Evolutionary conservation across 2,797 vertebrate genomes (phyloP), one percentile per base, ranked within the genome.

Genomic region (Sebastes steindachneri): DNA sequence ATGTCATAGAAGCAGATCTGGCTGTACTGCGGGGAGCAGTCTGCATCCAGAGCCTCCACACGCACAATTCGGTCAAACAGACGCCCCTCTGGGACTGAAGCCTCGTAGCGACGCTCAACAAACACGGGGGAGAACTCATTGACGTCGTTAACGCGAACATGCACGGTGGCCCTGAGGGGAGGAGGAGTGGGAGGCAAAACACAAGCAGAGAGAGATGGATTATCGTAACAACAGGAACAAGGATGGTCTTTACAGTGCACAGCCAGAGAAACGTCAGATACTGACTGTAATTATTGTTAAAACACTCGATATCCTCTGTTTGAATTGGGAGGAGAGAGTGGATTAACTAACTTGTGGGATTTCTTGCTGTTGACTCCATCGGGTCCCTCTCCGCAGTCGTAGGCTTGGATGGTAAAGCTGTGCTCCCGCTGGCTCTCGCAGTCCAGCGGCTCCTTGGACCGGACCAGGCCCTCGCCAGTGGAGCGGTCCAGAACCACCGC

Each of bases 1-100:
- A 99, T 99, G 96, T 99, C 97, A 2, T 99, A 99, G 96, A 99
- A 99, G 96, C 99, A 99, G 85, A 99, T 99, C 95, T 99, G 99
- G 95, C 99, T 99, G 94, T 99, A 99, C 93, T 99, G 99, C 0
- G 99, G 99, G 0, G 99, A 99, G 90, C 99, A 99, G 95, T 99
- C 99, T 0, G 97, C 98, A 0, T 99, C 99, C n/a, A 99, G 95
- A 33, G 99, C 99, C 93, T 99, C 98, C 85, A 99, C 98, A 0
- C 97, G 96, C 79, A 99, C 93, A 41, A 99, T 97, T 28, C 96
- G 97, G 89, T 99, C 98, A 0, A 98, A 99, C 57, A 99, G 96
- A 73, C 98, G 98, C 7, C 98, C 98, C 86, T 99, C 98, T 0
- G 97, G 97, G 92, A 99, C 97, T 0, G 98, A 97, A 1, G 98